Base-by-base conservation (phyloP, 2,113 vertebrate species). In the Arenaria interpres region DNA sequence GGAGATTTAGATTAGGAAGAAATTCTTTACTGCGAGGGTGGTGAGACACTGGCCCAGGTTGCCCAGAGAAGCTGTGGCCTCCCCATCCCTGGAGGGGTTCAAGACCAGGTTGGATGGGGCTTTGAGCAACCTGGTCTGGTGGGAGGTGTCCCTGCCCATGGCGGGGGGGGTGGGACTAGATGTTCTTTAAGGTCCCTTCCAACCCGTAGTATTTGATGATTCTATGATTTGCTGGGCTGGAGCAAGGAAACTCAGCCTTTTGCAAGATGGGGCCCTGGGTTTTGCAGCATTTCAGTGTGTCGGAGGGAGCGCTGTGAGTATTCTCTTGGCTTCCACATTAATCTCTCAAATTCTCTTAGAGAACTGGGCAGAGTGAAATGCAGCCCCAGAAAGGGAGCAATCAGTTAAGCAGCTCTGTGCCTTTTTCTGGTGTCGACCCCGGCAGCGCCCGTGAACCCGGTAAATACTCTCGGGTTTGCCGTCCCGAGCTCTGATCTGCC, bases 401-500 rank as follows among this genome's bases (percentile, higher is more conserved):
- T 88, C 91, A 94, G 93, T 95, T 91, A 91, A 93, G 72, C 2
- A 0, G n/a, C 45, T 85, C 89, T 83, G 71, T 79, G 67, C 81
- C 74, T 11, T 14, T 86, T 87, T 64, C 81, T 79, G 74, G 56
- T 82, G 85, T 68, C 8, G 1, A 78, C 71, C 69, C 77, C 3
- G 0, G 45, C 69, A 71, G 84, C 0, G 73, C 51, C 87, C 91
- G 74, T 85, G 89, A 93, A 35, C 78, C 66, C 32, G 45, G 13
- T 53, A 41, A 97, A 57, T 69, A 75, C 78, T 0, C 56, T 89
- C 0, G 3, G 39, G 43, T 9, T 88, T 81, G 76, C 77, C 76
- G 66, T 68, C 77, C 93, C 33, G 89, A 89, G 89, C 94, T 94
- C 89, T 72, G 77, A 92, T 94, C 91, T 83, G 85, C 35, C 33